Base-by-base conservation (phyloP, 64 coral and sea anemone species). In the Actinia equina region DNA sequence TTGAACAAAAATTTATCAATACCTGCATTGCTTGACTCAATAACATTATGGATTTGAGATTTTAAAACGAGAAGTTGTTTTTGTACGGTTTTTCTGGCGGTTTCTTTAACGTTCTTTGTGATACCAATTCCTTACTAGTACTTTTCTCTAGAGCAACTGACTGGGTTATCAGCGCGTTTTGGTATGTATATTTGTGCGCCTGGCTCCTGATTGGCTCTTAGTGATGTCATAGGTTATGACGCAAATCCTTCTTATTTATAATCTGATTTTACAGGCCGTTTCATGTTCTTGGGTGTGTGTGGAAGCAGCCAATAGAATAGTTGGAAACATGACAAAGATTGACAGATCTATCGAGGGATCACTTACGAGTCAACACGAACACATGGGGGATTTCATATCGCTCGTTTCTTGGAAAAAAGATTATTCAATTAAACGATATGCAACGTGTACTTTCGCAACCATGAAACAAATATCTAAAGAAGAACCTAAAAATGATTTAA, bases 191-290 rank as follows among this genome's bases (percentile, higher is more conserved):
- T 10, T 65, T 7, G 20, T 65, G 62, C 22, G 62, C 23, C 62
- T 65, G 62, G n/a, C 8, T 23, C 62, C 22, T 65, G 62, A 65
- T 65, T 65, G 62, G 62, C n/a, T 65, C 0, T 8, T 22, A 65
- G 22, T 65, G 62, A 65, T 65, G 62, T 65, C 62, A 65, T 65
- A 65, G 11, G 69, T 74, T 74, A 74, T 74, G 69, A 74, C 69
- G 69, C 26, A 74, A 4, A 30, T 74, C 69, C 69, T 37, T 37
- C 30, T 37, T 74, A 37, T 11, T 74, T 74, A 74, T 74, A 74
- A 65, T 65, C n/a, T 23, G 2, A 37, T 23, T 23, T 65, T 18
- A 6, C 69, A 27, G n/a, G 69, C 9, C n/a, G 69, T 74, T 74
- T 74, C 69, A 74, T 74, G 25, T 74, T 74, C 27, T 15, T 74